Conservation (phyloP, 2,888 invertebrate species). For the Dasysyrphus tricinctus region DNA sequence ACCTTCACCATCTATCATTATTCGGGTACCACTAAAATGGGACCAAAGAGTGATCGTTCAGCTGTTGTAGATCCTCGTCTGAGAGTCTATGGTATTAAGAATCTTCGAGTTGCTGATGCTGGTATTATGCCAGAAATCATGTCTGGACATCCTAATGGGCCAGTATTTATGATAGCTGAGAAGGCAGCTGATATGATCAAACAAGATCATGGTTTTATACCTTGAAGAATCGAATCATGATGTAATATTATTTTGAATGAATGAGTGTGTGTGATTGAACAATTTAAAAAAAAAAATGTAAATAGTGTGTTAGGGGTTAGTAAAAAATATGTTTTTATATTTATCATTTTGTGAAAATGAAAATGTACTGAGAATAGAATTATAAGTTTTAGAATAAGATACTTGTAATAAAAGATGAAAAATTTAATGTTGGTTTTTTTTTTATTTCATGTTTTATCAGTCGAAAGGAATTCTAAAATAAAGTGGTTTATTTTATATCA, state of each 20-base stretch:
- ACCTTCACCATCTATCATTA: constrained; percentile 88
- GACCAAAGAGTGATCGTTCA: constrained; percentile 85
- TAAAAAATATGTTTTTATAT: constrained; percentile 40
- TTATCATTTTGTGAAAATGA: constrained; percentile 59
- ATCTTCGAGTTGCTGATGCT: constrained; percentile 85
- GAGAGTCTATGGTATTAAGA: constrained; percentile 84
- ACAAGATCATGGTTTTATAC: constrained; percentile 83
- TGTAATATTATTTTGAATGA: background rate
- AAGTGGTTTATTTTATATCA: too few relatives aligned
- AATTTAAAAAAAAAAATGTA: background rate
- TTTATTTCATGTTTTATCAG: background rate
- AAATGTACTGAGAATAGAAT: constrained; percentile 71
- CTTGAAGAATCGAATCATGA: constrained; percentile 40
- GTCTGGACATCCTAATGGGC: constrained; percentile 85
- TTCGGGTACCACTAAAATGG: constrained; percentile 87
- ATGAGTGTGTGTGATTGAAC: constrained; percentile 44
- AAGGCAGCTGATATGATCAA: constrained; percentile 86
- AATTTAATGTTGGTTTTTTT: background rate
- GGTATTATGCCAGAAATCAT: constrained; percentile 85
- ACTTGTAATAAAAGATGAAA: constrained; percentile 50
- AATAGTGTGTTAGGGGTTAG: constrained; percentile 35
- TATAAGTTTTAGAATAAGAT: constrained; percentile 54
- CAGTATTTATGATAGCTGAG: constrained; percentile 86
- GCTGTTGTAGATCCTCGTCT: constrained; percentile 87
- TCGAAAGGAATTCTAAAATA: too few relatives aligned